Evolutionary conservation across 1,140 invertebrate species (phyloP).

Genomic region (Drosophila ogumai): DNA sequence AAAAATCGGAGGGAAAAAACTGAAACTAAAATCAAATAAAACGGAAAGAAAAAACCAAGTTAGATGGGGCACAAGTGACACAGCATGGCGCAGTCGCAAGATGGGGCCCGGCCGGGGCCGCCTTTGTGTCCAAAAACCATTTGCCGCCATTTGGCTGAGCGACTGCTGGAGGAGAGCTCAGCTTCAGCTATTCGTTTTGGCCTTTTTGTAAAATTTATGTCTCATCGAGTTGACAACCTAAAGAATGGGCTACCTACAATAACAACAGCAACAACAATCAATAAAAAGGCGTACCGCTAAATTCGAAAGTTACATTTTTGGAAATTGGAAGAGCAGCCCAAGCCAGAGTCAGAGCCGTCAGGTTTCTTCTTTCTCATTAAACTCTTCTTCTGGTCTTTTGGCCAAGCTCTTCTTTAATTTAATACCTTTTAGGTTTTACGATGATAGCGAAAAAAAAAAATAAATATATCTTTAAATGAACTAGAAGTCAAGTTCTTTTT

Average conservation of each 20-base stretch:
- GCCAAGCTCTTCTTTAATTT: conserved; percentile 64
- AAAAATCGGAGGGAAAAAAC: neutral
- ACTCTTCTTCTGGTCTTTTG: conserved; percentile 61
- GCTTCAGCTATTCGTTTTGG: conserved; percentile 70
- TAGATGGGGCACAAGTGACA: conserved; percentile 75
- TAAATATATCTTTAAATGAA: conserved; percentile 62
- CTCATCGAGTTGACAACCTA: conserved; percentile 82
- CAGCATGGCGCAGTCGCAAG: conserved; percentile 68
- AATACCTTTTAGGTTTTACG: conserved; percentile 79
- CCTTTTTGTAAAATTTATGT: conserved; percentile 79
- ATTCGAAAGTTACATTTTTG: conserved; percentile 83
- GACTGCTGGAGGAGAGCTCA: conserved; percentile 39
- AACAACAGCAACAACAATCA: conserved; percentile 57
- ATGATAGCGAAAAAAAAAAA: conserved; percentile 46
- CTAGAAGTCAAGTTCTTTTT: conserved; percentile 83
- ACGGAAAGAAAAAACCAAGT: conserved; percentile 34
- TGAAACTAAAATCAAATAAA: conserved; percentile 37
- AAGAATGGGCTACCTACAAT: conserved; percentile 73
- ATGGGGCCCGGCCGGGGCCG: no score
- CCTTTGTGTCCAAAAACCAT: conserved; percentile 71
- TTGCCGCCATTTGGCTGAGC: conserved; percentile 72
- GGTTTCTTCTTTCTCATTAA: conserved; percentile 83
- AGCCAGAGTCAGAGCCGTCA: conserved; percentile 33
- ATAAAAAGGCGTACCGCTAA: conserved; percentile 83
- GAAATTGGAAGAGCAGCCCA: conserved; percentile 62